Conservation (phyloP, 2,888 invertebrate species). For the Caenorhabditis sulstoni region DNA sequence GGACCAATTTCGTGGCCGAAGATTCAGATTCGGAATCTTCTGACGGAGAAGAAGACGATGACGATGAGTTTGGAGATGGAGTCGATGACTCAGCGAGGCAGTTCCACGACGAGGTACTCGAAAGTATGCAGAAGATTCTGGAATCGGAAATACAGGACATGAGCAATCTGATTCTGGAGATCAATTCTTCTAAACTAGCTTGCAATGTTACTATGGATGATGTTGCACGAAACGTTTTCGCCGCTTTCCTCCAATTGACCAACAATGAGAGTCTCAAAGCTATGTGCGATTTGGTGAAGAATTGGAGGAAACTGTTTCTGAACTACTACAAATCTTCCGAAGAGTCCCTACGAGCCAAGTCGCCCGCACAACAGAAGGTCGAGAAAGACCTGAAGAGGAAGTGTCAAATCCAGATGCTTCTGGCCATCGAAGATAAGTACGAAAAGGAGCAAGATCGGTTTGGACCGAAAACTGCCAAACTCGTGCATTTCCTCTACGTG, state of each 20-base stretch:
- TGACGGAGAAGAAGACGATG: constrained; percentile 23
- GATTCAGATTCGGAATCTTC: constrained; percentile 14
- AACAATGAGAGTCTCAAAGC: constrained; percentile 39
- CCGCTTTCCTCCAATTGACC: constrained; percentile 66
- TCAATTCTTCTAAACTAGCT: constrained; percentile 78
- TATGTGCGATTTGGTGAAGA: constrained; percentile 57
- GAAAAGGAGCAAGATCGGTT: constrained; percentile 22
- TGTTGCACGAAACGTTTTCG: constrained; percentile 69
- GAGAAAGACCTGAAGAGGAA: constrained; percentile 35
- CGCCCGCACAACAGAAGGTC: constrained; percentile 21
- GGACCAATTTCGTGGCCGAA: constrained; percentile 18
- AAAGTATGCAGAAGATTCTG: constrained; percentile 65
- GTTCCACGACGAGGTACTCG: constrained; percentile 66
- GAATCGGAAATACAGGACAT: constrained; percentile 56
- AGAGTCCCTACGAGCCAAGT: constrained; percentile 9
- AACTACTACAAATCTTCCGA: constrained; percentile 70
- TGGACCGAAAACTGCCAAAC: constrained; percentile 41
- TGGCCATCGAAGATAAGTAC: constrained; percentile 71
- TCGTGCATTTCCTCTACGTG: constrained; percentile 69
- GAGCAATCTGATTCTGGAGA: constrained; percentile 76
- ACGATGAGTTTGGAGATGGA: constrained; percentile 21
- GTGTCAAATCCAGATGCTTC: constrained; percentile 70
- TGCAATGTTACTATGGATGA: constrained; percentile 76
- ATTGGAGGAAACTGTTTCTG: constrained; percentile 69
- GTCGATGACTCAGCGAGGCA: constrained; percentile 23